These are phyloP conservation scores for Falco punctatus DNA, from an alignment of 2,113 vertebrate genomes.

Conservation along the genomic window DNA sequence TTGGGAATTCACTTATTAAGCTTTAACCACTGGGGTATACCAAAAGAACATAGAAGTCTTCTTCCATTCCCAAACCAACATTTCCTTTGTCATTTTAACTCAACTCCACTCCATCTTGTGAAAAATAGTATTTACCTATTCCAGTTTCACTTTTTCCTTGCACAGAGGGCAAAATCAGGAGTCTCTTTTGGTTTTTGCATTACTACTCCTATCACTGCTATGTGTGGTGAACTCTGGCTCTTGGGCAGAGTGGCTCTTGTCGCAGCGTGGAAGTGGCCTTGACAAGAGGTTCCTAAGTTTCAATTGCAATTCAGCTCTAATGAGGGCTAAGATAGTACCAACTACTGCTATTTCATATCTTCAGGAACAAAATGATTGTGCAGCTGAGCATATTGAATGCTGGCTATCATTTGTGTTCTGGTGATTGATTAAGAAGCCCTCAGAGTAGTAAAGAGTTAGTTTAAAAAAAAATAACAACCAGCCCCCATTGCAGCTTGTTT, in stretches of 20 bases:
- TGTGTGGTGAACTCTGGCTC: not conserved
- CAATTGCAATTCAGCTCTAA: not conserved
- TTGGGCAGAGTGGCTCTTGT: not conserved
- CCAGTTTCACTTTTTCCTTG: not conserved
- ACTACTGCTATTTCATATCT: not conserved
- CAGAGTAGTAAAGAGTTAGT: not conserved
- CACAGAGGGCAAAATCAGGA: not conserved
- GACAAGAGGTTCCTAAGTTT: not conserved
- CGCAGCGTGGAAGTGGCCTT: not conserved
- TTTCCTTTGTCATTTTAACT: not conserved
- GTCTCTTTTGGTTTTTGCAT: not conserved
- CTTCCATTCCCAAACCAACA: not conserved
- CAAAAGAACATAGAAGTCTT: not conserved
- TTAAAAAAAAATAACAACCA: not conserved
- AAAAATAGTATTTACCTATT: not conserved
- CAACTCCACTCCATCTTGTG: not conserved
- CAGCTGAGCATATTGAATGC: not conserved
- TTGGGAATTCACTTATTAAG: not conserved
- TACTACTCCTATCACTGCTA: fast-evolving
- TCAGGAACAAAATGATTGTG: not conserved
- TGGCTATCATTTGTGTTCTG: not conserved
- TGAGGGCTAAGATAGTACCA: not conserved
- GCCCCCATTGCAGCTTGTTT: not conserved
- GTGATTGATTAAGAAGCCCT: not conserved
- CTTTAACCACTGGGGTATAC: not conserved